Conservation (phyloP, 2,113 vertebrate genomes). For the Mungos mungo region DNA sequence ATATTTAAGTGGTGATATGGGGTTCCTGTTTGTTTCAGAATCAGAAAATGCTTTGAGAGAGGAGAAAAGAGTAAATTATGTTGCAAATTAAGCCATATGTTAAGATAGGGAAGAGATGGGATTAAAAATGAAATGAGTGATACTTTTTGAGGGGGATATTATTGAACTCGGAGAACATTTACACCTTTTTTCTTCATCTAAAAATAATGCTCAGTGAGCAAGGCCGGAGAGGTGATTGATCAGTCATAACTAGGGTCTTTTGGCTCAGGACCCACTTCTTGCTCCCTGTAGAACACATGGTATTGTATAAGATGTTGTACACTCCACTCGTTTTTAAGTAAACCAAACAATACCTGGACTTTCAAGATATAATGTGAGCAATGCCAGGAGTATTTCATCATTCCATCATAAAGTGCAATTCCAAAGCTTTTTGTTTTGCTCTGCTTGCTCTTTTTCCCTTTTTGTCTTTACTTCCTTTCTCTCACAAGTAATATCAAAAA, state of each 20-base stretch:
- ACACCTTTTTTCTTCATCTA: background rate
- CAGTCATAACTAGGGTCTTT: background rate
- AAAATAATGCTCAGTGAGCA: background rate
- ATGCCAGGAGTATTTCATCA: background rate
- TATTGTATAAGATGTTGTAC: background rate
- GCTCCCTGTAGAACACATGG: background rate
- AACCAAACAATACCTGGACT: background rate
- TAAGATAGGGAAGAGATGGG: background rate
- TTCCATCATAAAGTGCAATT: background rate
- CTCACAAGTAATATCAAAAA: background rate
- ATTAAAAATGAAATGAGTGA: background rate
- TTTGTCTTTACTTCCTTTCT: background rate
- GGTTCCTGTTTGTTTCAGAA: background rate
- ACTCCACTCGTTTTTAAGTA: background rate
- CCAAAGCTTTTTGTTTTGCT: background rate
- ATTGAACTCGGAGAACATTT: background rate
- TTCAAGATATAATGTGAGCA: background rate
- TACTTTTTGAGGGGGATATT: background rate
- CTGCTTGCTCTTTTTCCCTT: background rate
- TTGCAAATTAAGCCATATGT: background rate
- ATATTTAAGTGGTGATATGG: background rate
- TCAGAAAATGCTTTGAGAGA: background rate
- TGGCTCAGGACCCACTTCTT: background rate
- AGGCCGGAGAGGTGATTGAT: background rate
- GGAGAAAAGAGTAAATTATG: background rate